Evolutionary conservation across 2,113 vertebrate genomes (phyloP).

Genomic region (Trogon surrucura): DNA sequence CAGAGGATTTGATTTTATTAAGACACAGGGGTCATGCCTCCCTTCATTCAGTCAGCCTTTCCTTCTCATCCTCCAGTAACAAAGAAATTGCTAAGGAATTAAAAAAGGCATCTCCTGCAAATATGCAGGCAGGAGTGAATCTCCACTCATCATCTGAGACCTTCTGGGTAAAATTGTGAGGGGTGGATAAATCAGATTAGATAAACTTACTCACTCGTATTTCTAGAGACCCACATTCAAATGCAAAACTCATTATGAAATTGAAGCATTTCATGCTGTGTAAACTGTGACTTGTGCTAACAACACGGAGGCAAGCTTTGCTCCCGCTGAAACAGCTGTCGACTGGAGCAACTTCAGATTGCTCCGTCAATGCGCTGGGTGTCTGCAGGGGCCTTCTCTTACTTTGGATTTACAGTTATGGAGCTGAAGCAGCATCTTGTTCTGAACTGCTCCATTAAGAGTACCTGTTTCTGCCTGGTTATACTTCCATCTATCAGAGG

Average conservation of each 20-base stretch:
- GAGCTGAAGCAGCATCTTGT: neutral
- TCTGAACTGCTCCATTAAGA: neutral
- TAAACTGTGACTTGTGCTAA: slow-evolving; percentile 29
- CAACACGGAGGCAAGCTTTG: neutral
- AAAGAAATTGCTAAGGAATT: slow-evolving; percentile 51
- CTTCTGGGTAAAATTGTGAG: neutral
- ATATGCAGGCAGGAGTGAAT: neutral
- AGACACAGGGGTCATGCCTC: neutral
- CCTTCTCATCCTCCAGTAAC: neutral
- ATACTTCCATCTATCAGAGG: neutral
- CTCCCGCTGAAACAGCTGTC: neutral
- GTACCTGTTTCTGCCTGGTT: neutral
- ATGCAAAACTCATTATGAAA: neutral
- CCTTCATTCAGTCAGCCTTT: slow-evolving; percentile 22
- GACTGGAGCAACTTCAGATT: neutral
- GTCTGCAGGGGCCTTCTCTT: neutral
- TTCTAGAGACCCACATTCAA: neutral
- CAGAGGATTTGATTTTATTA: slow-evolving; percentile 45
- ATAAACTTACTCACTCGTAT: neutral
- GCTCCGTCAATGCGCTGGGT: neutral
- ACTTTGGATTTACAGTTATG: neutral
- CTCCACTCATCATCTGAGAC: neutral
- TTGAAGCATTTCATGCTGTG: neutral
- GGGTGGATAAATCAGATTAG: neutral
- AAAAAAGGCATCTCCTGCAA: neutral